Evolutionary conservation across 2,113 vertebrate species (phyloP).

Genomic region (Pelodiscus sinensis): DNA sequence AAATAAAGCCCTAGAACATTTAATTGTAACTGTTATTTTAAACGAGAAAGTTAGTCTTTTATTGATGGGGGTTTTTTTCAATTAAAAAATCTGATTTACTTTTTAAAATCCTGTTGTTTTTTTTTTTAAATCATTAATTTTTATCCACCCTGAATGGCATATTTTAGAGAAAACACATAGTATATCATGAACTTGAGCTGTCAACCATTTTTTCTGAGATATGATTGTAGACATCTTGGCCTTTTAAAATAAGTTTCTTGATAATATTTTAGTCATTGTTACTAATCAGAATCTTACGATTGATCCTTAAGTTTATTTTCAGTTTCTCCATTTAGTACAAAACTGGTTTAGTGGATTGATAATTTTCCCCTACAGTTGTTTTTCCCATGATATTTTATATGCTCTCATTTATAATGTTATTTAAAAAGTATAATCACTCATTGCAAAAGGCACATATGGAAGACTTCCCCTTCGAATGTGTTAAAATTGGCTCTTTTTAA

Average conservation of each 20-base stretch:
- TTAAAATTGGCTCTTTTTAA: constrained; percentile 17
- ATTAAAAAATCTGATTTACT: too few relatives aligned
- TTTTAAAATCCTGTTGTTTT: too few relatives aligned
- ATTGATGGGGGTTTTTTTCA: too few relatives aligned
- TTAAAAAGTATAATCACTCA: constrained; percentile 1
- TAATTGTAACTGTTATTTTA: too few relatives aligned
- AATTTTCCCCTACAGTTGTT: background rate
- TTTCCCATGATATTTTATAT: background rate
- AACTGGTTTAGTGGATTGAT: background rate
- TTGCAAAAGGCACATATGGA: background rate
- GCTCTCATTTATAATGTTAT: constrained; percentile 5
- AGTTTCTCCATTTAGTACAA: background rate
- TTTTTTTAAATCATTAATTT: too few relatives aligned
- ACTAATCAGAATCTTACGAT: background rate
- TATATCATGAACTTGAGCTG: background rate
- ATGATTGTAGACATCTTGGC: background rate
- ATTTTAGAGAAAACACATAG: background rate
- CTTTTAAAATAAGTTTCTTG: background rate
- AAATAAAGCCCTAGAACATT: too few relatives aligned
- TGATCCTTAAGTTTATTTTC: background rate
- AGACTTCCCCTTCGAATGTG: background rate
- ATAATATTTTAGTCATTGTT: background rate
- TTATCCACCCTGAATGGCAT: background rate
- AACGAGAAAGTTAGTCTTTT: too few relatives aligned
- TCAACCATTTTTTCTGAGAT: background rate